Evolutionary conservation across 2,797 vertebrate species (phyloP), one percentile per base, ranked within the genome.

Genomic region (Yasuhikotakia modesta): DNA sequence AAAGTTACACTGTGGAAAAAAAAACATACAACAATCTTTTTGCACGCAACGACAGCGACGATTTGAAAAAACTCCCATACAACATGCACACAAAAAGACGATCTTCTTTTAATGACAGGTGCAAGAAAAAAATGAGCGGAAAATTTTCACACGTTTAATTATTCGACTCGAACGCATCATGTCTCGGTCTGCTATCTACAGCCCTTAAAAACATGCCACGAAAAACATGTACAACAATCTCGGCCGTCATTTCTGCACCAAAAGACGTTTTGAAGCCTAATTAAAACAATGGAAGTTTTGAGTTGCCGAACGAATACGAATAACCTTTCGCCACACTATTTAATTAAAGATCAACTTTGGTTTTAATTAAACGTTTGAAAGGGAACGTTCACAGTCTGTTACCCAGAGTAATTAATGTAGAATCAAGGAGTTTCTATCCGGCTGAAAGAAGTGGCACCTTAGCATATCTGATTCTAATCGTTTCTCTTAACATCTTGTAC

Each of bases 281-380:
- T 87, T 89, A 87, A 88, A 77, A 81, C 19, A 78, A 79, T 84
- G 73, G 71, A 78, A 87, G 86, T 88, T 88, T 80, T 72, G 67
- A 58, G 66, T 71, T 82, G 70, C 53, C 73, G 8, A 70, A 61
- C 57, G 55, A 79, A 83, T 85, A 73, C 82, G 69, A 80, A 79
- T 81, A 83, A 87, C 81, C 71, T 86, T 85, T 85, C 76, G 79
- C 84, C 63, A 67, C 81, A 79, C 76, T 80, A 81, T 86, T 86
- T 87, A 87, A 88, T 91, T 89, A 89, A 86, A 64, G 83, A 90
- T 86, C 82, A 87, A 87, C 76, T 89, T 87, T 85, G 85, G 80
- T 86, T 83, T 87, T 88, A 87, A 89, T 88, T 87, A 87, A 82
- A 85, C 68, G 79, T 80, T 83, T 79, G 80, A 83, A 82, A 65